Percentiles rank a stretch among this genome's conserved stretches.
Conservation (phyloP, 64 coral and sea anemone species). For the Actinia equina region DNA sequence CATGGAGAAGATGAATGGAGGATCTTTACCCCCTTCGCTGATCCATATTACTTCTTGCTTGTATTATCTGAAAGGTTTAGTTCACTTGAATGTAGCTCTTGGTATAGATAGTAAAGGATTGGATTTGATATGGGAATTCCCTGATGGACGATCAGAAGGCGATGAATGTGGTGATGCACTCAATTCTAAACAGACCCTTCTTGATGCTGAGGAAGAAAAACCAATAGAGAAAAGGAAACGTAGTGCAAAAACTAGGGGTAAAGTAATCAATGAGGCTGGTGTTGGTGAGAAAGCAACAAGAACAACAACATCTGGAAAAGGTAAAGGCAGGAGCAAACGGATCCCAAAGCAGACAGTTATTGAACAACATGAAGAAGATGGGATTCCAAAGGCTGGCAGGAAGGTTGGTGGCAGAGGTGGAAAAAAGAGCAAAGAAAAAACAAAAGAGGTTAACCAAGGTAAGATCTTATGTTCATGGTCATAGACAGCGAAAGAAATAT, state of each 20-base stretch:
- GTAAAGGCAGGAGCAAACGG: background rate
- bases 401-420: conserved; percentile 32
- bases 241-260: conserved; percentile 4
- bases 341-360: background rate
- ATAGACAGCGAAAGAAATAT: no score
- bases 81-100: background rate
- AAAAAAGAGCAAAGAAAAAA: conserved; percentile 17
- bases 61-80: conserved; percentile 32
- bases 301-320: background rate
- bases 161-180: background rate
- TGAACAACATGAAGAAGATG: background rate
- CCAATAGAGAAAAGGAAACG: background rate
- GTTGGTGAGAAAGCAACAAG: background rate
- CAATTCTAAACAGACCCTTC: background rate
- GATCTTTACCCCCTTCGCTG: background rate
- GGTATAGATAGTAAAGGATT: background rate
- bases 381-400: conserved; percentile 21
- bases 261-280: background rate
- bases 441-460: conserved; percentile 19
- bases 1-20: conserved; percentile 3
- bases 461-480: background rate
- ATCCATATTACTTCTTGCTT: conserved; percentile 13
- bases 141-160: background rate
- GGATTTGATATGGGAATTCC: background rate
- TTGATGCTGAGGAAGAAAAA: background rate